Conservation (phyloP, 2,113 vertebrate genomes). For the Salminus brasiliensis region DNA sequence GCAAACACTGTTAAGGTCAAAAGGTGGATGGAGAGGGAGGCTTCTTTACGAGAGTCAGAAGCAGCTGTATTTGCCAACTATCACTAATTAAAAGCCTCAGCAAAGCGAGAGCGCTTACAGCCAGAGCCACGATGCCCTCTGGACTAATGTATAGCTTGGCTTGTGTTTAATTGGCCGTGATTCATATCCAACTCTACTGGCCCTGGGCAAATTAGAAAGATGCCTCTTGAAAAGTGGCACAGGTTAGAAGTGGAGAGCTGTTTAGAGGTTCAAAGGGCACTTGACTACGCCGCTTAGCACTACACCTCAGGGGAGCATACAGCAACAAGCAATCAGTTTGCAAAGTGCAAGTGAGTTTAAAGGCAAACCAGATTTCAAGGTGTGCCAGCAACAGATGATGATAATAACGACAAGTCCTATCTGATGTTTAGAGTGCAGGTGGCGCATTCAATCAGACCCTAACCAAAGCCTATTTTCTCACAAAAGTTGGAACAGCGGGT, state of each 20-base stretch:
- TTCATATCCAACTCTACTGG: slow-evolving; percentile 63
- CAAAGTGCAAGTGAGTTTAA: slow-evolving; percentile 14
- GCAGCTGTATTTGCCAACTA: slow-evolving; percentile 49
- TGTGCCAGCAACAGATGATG: background rate
- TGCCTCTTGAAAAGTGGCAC: slow-evolving; percentile 66
- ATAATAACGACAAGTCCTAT: background rate
- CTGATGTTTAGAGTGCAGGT: slow-evolving; percentile 13
- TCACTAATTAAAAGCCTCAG: slow-evolving; percentile 65
- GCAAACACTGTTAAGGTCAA: slow-evolving; percentile 59
- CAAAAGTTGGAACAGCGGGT: slow-evolving; percentile 9
- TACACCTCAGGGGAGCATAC: slow-evolving; percentile 47
- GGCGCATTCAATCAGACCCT: slow-evolving; percentile 18
- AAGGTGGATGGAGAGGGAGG: slow-evolving; percentile 67
- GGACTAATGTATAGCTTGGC: slow-evolving; percentile 66
- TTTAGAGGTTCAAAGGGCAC: slow-evolving; percentile 72
- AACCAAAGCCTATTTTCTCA: slow-evolving; percentile 32
- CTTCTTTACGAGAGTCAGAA: slow-evolving; percentile 55
- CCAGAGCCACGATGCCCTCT: slow-evolving; percentile 40
- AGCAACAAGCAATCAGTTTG: background rate
- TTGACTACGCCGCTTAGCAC: slow-evolving; percentile 70
- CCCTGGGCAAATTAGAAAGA: slow-evolving; percentile 56
- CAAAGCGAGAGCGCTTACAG: slow-evolving; percentile 3
- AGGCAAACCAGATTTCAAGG: background rate
- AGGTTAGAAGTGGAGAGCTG: slow-evolving; percentile 68
- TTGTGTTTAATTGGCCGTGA: slow-evolving; percentile 76